Evolutionary conservation across 2,797 vertebrate species (phyloP), one percentile per base, ranked within the genome.

Genomic region (Pempheris klunzingeri): DNA sequence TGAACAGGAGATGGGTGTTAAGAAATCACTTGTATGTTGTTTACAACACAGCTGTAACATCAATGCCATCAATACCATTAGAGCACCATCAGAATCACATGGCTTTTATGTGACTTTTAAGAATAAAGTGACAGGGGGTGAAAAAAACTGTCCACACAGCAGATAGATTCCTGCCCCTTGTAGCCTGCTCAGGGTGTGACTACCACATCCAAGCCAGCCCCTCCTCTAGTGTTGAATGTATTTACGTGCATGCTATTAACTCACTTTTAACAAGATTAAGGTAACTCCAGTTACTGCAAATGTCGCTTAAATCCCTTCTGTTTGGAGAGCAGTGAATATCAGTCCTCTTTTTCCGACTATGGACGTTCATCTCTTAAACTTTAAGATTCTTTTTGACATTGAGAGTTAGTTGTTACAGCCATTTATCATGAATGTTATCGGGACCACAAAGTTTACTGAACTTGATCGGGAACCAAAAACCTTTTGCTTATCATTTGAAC

Each of bases 401-500:
- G 2, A 53, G 53, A 54, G 20, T n/a, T 5, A 5, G 22, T 41
- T 60, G 17, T 22, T 34, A 6, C 15, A 28, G 20, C 43, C 2
- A 11, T n/a, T 53, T 22, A 44, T 67, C 32, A 7, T 36, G 30
- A 50, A 18, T 44, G 6, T 71, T 63, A 49, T 58, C 15, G 0
- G 39, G 26, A 53, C 22, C 24, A 61, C 22, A 46, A 26, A 12
- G 43, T 36, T 65, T 54, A 61, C 41, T 70, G 34, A 87, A 74
- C 59, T 24, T 50, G 17, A 68, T 44, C 7, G 7, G 58, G 79
- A 84, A 78, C 71, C 49, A 24, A 32, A 88, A 74, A 17, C 67
- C 38, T 60, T 74, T 61, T 43, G 3, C 41, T 62, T 34, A 73
- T 78, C 26, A 74, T 75, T 80, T 85, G 26, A 86, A 75, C 57